Percentiles rank a stretch among this genome's conserved stretches.
Evolutionary conservation across 1,140 invertebrate species (phyloP).

Genomic region (Bombus confusus): DNA sequence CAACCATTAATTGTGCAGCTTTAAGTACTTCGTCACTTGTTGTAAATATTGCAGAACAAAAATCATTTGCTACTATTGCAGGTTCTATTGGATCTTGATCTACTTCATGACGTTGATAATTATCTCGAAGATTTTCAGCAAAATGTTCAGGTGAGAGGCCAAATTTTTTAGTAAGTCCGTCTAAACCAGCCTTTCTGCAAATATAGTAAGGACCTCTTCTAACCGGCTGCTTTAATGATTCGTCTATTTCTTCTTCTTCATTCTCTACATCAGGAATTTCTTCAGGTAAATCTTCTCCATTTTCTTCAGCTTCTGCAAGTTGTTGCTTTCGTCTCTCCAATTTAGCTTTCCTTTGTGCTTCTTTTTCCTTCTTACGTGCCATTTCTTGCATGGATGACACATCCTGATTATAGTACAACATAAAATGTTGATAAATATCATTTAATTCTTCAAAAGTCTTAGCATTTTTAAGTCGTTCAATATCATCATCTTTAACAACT

Average conservation of each 20-base stretch:
- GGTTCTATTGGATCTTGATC: slow-evolving; percentile 94
- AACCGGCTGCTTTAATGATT: slow-evolving; percentile 91
- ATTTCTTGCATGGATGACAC: slow-evolving; percentile 93
- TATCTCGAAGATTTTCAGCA: slow-evolving; percentile 97
- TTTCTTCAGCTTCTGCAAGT: slow-evolving; percentile 85
- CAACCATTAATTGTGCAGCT: slow-evolving; percentile 96
- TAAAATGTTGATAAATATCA: slow-evolving; percentile 96
- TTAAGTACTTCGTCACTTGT: slow-evolving; percentile 91
- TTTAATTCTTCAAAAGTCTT: slow-evolving; percentile 96
- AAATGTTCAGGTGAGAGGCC: slow-evolving; percentile 97
- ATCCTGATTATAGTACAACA: slow-evolving; percentile 95
- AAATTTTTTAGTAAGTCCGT: slow-evolving; percentile 94
- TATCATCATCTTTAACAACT: slow-evolving; percentile 92
- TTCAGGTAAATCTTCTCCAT: slow-evolving; percentile 83
- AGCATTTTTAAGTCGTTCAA: slow-evolving; percentile 90
- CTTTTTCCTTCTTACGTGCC: slow-evolving; percentile 83
- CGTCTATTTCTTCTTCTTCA: slow-evolving; percentile 84
- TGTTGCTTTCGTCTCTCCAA: slow-evolving; percentile 77
- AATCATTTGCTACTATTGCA: slow-evolving; percentile 90
- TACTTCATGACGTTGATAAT: slow-evolving; percentile 97
- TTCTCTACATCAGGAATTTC: slow-evolving; percentile 83
- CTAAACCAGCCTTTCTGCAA: slow-evolving; percentile 92
- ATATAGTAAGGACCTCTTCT: slow-evolving; percentile 94
- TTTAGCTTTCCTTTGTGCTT: slow-evolving; percentile 82
- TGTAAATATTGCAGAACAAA: slow-evolving; percentile 82